Percentiles rank a stretch among this genome's conserved stretches.
Conservation (phyloP, 2,797 vertebrate genomes). For the Chelon labrosus region DNA sequence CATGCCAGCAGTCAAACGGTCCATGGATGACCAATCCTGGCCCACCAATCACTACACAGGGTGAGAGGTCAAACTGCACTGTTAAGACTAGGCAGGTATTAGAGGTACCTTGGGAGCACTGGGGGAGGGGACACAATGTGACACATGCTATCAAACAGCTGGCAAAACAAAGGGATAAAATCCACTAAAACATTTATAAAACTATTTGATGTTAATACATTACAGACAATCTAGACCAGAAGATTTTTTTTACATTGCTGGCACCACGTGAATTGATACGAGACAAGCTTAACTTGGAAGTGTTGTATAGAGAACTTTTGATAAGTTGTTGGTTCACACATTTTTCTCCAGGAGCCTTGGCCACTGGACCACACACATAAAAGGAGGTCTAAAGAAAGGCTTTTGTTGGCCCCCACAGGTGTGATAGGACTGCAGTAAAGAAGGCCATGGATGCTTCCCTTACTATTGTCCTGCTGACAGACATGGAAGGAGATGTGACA, state of each 20-base stretch:
- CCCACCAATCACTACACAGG: conserved; percentile 71
- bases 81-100: conserved; percentile 63
- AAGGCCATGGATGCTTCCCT: conserved; percentile 53
- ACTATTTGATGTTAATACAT: conserved; percentile 8
- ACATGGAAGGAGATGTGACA: conserved; percentile 55
- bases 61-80: conserved; percentile 74
- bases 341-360: conserved; percentile 12
- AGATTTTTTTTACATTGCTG: conserved; percentile 1
- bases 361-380: conserved; percentile 41
- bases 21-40: conserved; percentile 69
- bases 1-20: conserved; percentile 72
- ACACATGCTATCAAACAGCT: conserved; percentile 58
- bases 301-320: conserved; percentile 18
- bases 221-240: not conserved
- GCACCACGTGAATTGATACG: conserved; percentile 4
- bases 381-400: conserved; percentile 35
- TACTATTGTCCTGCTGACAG: conserved; percentile 65
- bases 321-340: conserved; percentile 2
- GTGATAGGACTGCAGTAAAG: conserved; percentile 58
- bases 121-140: conserved; percentile 4
- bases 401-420: conserved; percentile 68
- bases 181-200: conserved; percentile 21
- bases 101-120: conserved; percentile 52
- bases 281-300: not conserved
- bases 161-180: conserved; percentile 57